phyloP scores from a whole-genome alignment of 1,140 invertebrate species.

The Amphibalanus amphitrite region DNA sequence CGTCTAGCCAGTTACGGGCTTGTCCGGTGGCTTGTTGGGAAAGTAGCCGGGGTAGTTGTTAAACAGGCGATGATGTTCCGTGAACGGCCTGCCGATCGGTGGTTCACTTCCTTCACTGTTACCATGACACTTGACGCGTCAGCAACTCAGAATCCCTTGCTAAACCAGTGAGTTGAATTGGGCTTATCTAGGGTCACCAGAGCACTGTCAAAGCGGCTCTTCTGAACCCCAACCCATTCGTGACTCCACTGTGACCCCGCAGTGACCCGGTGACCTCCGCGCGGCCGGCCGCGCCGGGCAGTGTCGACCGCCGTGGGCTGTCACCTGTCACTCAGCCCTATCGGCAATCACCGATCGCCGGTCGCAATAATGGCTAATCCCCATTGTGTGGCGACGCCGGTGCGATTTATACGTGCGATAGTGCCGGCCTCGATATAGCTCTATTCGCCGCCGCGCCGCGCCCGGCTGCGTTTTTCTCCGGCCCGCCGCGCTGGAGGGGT shows the following conservation, averaged over 20 bases:
- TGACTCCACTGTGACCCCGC: not conserved
- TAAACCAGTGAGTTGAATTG: no score
- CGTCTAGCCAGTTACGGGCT: no score
- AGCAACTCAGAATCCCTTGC: no score
- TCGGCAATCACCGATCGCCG: not conserved
- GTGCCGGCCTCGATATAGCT: not conserved
- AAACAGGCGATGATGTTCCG: no score
- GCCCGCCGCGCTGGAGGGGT: not conserved
- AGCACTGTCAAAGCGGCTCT: not conserved
- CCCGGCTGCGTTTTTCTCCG: not conserved
- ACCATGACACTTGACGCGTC: no score
- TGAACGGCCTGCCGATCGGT: no score
- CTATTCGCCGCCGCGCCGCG: not conserved
- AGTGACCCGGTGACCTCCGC: not conserved
- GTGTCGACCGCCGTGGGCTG: not conserved
- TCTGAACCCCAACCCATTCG: not conserved
- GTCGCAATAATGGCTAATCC: not conserved
- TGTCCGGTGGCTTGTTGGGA: no score
- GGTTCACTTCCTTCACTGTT: no score
- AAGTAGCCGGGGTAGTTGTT: no score
- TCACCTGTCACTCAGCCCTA: not conserved
- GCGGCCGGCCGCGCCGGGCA: no score
- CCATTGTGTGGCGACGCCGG: not conserved
- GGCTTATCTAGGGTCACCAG: not conserved
- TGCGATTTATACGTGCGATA: not conserved